Conservation (phyloP, 2,113 vertebrate genomes). For the Kryptolebias marmoratus region DNA sequence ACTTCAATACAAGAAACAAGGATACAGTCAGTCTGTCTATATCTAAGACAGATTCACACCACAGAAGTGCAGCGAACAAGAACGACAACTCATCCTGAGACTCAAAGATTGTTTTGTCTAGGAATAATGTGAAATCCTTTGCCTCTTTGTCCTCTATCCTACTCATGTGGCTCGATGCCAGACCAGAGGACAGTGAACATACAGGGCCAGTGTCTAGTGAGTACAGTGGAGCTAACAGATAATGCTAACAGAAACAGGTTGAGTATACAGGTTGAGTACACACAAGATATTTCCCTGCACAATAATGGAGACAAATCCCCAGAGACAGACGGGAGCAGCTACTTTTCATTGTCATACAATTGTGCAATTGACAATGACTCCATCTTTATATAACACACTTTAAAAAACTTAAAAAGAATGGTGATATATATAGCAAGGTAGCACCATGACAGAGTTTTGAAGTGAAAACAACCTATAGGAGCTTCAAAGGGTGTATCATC, state of each 20-base stretch:
- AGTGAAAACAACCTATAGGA: constrained; percentile 1
- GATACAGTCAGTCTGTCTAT: constrained; percentile 24
- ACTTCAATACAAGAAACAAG: constrained; percentile 22
- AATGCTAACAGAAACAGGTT: constrained; percentile 50
- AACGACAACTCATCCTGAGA: constrained; percentile 44
- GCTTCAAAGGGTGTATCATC: constrained; percentile 46
- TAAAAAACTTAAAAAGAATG: not conserved
- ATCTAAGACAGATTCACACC: constrained; percentile 31
- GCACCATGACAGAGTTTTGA: not conserved
- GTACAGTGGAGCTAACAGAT: constrained; percentile 38
- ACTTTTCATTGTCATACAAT: not conserved
- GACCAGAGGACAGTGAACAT: constrained; percentile 49
- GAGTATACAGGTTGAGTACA: no score
- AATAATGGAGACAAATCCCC: constrained; percentile 35
- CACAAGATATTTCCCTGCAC: constrained; percentile 10
- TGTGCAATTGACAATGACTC: not conserved
- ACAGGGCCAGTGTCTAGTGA: constrained; percentile 53
- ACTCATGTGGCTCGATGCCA: constrained; percentile 46
- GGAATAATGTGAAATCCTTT: constrained; percentile 63
- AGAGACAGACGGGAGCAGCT: constrained; percentile 11
- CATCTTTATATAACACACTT: not conserved
- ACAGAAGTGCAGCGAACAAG: constrained; percentile 23
- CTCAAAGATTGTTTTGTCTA: constrained; percentile 74
- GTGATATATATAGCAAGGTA: not conserved
- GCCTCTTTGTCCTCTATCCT: constrained; percentile 52